These are phyloP conservation scores for Pteromalus puparum DNA, from an alignment of 1,140 invertebrate genomes.

Conservation along the genomic window DNA sequence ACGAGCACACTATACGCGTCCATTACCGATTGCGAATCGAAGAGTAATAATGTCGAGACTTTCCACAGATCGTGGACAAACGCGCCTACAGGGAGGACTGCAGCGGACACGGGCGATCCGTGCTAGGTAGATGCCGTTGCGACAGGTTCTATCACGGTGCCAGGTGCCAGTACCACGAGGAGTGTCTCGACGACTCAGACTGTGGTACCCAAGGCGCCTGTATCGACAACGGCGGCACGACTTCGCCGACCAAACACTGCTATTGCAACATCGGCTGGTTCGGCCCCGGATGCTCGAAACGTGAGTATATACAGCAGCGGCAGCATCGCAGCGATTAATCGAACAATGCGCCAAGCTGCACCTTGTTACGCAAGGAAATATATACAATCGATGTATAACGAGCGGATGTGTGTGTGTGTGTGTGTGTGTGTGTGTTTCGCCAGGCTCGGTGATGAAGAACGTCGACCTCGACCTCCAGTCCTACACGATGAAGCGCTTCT, in stretches of 20 bases:
- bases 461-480: slow-evolving; percentile 80
- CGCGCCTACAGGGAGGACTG: slow-evolving; percentile 88
- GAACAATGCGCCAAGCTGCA: background rate
- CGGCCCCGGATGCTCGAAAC: slow-evolving; percentile 85
- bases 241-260: slow-evolving; percentile 88
- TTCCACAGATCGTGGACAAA: slow-evolving; percentile 70
- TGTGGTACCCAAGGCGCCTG: slow-evolving; percentile 91
- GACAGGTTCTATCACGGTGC: slow-evolving; percentile 87
- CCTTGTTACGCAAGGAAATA: background rate
- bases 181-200: slow-evolving; percentile 88
- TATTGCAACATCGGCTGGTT: slow-evolving; percentile 93
- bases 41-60: too few relatives aligned
- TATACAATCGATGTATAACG: background rate
- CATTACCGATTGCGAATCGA: background rate
- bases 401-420: background rate
- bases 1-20: background rate
- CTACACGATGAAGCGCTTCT: slow-evolving; percentile 84
- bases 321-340: slow-evolving; percentile 1
- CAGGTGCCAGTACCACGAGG: slow-evolving; percentile 89
- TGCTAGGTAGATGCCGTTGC: slow-evolving; percentile 87
- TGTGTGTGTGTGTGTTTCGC: background rate
- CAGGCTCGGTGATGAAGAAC: slow-evolving; percentile 81
- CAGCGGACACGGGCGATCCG: slow-evolving; percentile 86
- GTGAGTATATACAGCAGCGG: slow-evolving; percentile 74
- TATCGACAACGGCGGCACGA: slow-evolving; percentile 85